These are phyloP conservation scores for Grus americana DNA, from an alignment of 2,113 vertebrate species.

Conservation along the genomic window DNA sequence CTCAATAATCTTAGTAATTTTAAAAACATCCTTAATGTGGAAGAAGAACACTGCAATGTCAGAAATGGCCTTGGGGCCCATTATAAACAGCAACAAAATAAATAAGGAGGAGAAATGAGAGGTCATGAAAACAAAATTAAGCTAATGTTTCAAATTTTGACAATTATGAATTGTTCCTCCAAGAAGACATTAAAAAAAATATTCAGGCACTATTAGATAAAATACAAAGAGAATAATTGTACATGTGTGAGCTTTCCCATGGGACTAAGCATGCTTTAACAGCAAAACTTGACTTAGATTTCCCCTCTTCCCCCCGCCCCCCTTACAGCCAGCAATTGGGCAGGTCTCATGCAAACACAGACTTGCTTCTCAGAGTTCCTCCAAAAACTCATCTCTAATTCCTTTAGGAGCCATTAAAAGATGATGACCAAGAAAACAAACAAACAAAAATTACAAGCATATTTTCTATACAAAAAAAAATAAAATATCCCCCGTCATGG, in stretches of 20 bases:
- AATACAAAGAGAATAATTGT: conserved; percentile 75
- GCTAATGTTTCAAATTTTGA: conserved; percentile 83
- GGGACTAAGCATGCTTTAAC: conserved; percentile 71
- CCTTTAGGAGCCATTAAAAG: conserved; percentile 59
- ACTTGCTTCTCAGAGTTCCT: conserved; percentile 57
- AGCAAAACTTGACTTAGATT: conserved; percentile 63
- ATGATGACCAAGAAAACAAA: conserved; percentile 61
- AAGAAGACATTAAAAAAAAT: conserved; percentile 74
- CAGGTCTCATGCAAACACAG: conserved; percentile 74
- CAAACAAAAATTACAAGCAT: conserved; percentile 26
- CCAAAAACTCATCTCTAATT: conserved; percentile 59
- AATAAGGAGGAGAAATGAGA: conserved; percentile 73
- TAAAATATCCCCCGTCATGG: conserved; percentile 39
- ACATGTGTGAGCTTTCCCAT: conserved; percentile 69
- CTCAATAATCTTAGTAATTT: conserved; percentile 83
- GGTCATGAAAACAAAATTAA: conserved; percentile 84
- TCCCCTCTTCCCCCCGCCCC: conserved; percentile 25
- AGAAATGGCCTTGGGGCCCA: conserved; percentile 79
- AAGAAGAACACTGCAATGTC: conserved; percentile 74
- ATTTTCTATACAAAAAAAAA: conserved; percentile 41
- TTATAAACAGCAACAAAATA: conserved; percentile 78
- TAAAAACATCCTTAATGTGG: conserved; percentile 82
- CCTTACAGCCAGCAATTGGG: conserved; percentile 42
- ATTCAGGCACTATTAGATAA: conserved; percentile 80
- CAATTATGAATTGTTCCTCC: conserved; percentile 80